Base-by-base conservation (phyloP, 2,113 vertebrate genomes). In the Bos indicus region DNA sequence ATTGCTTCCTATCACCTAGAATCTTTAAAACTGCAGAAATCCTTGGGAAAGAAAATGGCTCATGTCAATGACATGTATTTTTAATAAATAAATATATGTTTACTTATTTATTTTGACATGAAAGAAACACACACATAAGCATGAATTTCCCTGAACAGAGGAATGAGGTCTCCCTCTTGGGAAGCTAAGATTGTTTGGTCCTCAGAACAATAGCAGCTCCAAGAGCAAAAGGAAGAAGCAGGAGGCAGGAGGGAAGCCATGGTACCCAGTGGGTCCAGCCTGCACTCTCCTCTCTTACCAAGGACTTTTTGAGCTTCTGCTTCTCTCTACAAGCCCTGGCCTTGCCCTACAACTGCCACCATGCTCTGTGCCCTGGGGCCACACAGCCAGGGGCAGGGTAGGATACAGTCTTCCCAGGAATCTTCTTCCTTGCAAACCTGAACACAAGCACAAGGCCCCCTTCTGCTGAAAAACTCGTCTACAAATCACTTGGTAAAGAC, bases 1-100 rank as follows among this genome's bases (percentile, higher is more conserved):
- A 52, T 57, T 60, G 33, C 59, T 94, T 67, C 43, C 30, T 60
- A 77, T 56, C 64, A 77, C 26, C 88, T 56, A 54, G 88, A 48
- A 92, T 92, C 43, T 96, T 91, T 54, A 57, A 88, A 91, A 95
- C 56, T 88, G 64, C 12, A 97, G 54, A 52, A 62, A 81, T 78
- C 19, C 9, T 67, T 16, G 28, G n/a, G 52, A 81, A 96, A 91
- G 74, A 60, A 95, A 80, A 96, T n/a, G 62, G 23, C 26, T 94
- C 13, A 11, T 59, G 28, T 6, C 64, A 56, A 33, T 80, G 83
- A 67, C 5, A 19, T 46, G 26, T 62, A 36, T 77, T 77, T 89
- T 89, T 95, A 71, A 64, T 88, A 95, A 91, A 48, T 36, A 74
- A 25, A 52, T 54, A 59, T 5, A 21, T 4, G 14, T n/a, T 3